Evolutionary conservation across 2,797 vertebrate species (phyloP), one percentile per base, ranked within the genome.

Genomic region (Limosa lapponica): DNA sequence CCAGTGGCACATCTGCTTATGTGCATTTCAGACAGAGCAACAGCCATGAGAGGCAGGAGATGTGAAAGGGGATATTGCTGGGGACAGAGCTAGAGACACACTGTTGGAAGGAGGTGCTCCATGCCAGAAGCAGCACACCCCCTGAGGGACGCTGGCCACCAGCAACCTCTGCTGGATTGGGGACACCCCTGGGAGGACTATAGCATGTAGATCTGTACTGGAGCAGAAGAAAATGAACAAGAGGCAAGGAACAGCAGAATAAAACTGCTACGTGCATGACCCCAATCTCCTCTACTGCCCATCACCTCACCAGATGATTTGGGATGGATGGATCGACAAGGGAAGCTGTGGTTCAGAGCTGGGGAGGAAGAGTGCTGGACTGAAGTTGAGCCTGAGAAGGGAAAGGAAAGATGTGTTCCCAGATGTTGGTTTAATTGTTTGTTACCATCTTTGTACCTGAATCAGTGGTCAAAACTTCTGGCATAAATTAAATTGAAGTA

Each of bases 151-250:
- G 4, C 23, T 54, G 69, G 34, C 20, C 59, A 24, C 41, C 1
- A 2, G 39, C 2, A 4, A 37, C 13, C 5, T 0, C 0, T 37
- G n/a, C 34, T 0, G 2, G 28, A 12, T 37, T 41, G 30, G 30
- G 49, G 28, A 54, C 16, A 34, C 34, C 6, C 5, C 20, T 44
- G n/a, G 37, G 32, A 17, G 23, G 11, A 22, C 54, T 37, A 2
- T 11, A 44, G 23, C 22, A 39, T 52, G n/a, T 36, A 36, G 52
- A 27, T 44, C 15, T 44, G 18, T 61, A n/a, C 39, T 52, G 72
- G 51, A 24, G 62, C 28, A n/a, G 64, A 77, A n/a, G 37, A 37
- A 67, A 59, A 52, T 41, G 37, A 44, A 10, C 14, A 44, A 44
- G 62, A 52, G 46, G 15, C 13, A 39, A 61, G 48, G 28, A 77